Evolutionary conservation across 2,888 invertebrate genomes (phyloP).

Genomic region (Neelides folsomi): DNA sequence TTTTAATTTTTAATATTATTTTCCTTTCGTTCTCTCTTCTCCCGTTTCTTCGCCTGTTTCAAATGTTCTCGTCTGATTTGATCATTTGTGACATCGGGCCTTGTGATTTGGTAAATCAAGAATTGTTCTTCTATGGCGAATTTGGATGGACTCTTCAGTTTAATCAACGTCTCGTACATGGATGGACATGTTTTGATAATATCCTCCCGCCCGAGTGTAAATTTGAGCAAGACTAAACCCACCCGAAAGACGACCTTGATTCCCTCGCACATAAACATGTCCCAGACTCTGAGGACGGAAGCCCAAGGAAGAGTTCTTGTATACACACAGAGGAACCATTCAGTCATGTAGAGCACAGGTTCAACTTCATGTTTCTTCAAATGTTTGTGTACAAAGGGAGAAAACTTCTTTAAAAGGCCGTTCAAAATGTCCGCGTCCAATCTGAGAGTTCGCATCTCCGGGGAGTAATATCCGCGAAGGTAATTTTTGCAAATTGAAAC

Average conservation of each 20-base stretch:
- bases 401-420: conserved; percentile 61
- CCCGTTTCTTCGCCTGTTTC: conserved; percentile 25
- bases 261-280: conserved; percentile 91
- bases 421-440: conserved; percentile 86
- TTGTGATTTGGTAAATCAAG: neutral
- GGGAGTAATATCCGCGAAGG: conserved; percentile 74
- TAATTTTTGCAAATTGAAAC: conserved; percentile 94
- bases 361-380: conserved; percentile 82
- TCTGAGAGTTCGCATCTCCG: conserved; percentile 60
- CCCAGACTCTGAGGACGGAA: conserved; percentile 83
- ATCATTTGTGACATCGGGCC: conserved; percentile 29
- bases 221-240: conserved; percentile 70
- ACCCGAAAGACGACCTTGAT: conserved; percentile 69
- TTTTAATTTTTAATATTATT: too few relatives aligned
- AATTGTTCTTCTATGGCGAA: conserved; percentile 47
- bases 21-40: conserved; percentile 17
- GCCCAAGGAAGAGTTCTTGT: conserved; percentile 92
- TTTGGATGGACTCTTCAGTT: conserved; percentile 70
- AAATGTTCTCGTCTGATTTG: conserved; percentile 31
- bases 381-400: conserved; percentile 32
- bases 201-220: conserved; percentile 58
- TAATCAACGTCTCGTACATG: conserved; percentile 79
- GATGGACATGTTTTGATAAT: conserved; percentile 67
- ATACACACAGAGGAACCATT: conserved; percentile 95
- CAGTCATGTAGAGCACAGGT: conserved; percentile 89